Evolutionary conservation across 1,140 invertebrate species (phyloP), one percentile per base, ranked within the genome.

Genomic region (Zeugodacus cucurbitae): DNA sequence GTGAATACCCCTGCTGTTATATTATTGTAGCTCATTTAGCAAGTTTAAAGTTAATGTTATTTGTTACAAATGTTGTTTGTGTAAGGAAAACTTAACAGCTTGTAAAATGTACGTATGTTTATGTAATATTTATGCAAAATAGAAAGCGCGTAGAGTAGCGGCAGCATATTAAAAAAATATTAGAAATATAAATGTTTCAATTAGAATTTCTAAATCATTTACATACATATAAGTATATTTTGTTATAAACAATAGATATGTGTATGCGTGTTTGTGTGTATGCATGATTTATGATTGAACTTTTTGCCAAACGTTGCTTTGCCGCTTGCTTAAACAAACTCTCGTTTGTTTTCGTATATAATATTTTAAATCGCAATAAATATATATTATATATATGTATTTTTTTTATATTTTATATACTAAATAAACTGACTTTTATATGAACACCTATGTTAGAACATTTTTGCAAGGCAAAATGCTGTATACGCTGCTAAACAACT

Each of bases 371-470:
- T 48, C 26, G n/a, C 20, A 82, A 82, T 48, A 82, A 48, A 48
- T 82, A 82, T 82, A 74, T n/a, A 67, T 32, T 59, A 67, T 67
- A 67, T 67, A 8, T 74, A 37, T 74, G 32, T 22, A 74, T 74
- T n/a, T n/a, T n/a, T n/a, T n/a, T 37, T 67, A 32, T 32, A 17
- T 62, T 67, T 74, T 82, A 82, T 82, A 82, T 82, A 82, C 74
- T 82, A 82, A 82, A 82, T 82, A 82, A 82, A 82, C 74, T 82
- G 74, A 82, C 74, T 82, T 82, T 82, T 82, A 82, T 48, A 82
- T 82, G 74, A 82, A 82, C 74, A 82, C 74, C 74, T 82, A 82
- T 22, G 34, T n/a, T 82, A 82, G 41, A 82, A n/a, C 41, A 82
- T 48, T 48, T 44, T 48, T 48, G 37, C 74, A 82, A 82, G 74